phyloP scores from a whole-genome alignment of 2,797 vertebrate genomes.

The Cyclopterus lumpus region DNA sequence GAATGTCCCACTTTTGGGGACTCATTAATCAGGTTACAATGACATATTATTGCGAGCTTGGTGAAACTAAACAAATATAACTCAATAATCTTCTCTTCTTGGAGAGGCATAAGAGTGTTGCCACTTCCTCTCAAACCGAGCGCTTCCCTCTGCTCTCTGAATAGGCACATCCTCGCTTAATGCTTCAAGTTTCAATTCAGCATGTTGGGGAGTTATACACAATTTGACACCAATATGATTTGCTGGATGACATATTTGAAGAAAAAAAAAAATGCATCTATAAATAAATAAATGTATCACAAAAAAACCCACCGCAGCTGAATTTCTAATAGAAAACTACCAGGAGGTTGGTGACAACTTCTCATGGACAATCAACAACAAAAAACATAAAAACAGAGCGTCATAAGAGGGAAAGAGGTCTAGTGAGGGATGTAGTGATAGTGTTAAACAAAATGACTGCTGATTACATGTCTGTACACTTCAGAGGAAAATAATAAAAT shows the following conservation, averaged over 20 bases:
- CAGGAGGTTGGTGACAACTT: not conserved
- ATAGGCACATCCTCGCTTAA: slow-evolving; percentile 6
- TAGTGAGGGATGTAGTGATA: not conserved
- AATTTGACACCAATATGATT: not conserved
- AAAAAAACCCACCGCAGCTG: not conserved
- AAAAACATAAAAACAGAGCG: not conserved
- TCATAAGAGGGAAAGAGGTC: not conserved
- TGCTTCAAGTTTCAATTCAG: slow-evolving; percentile 22
- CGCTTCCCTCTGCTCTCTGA: slow-evolving; percentile 41
- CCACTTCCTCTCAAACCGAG: slow-evolving; percentile 67
- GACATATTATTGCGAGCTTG: slow-evolving; percentile 2
- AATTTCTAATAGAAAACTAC: slow-evolving; percentile 9
- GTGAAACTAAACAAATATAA: slow-evolving; percentile 11
- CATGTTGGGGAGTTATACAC: not conserved
- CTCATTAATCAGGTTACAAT: slow-evolving; percentile 12
- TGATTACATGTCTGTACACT: not conserved
- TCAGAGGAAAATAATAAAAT: not conserved
- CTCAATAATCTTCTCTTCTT: slow-evolving; percentile 36
- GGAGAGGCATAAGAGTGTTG: slow-evolving; percentile 20
- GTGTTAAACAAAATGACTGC: not conserved
- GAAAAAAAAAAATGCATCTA: not conserved
- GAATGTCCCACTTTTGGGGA: not conserved
- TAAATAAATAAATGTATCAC: not conserved
- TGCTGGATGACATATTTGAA: not conserved
- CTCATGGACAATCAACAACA: not conserved